Percentiles rank a stretch among this genome's conserved stretches.
Conservation (phyloP, 1,140 invertebrate genomes). For the Diploscapter pachys region DNA sequence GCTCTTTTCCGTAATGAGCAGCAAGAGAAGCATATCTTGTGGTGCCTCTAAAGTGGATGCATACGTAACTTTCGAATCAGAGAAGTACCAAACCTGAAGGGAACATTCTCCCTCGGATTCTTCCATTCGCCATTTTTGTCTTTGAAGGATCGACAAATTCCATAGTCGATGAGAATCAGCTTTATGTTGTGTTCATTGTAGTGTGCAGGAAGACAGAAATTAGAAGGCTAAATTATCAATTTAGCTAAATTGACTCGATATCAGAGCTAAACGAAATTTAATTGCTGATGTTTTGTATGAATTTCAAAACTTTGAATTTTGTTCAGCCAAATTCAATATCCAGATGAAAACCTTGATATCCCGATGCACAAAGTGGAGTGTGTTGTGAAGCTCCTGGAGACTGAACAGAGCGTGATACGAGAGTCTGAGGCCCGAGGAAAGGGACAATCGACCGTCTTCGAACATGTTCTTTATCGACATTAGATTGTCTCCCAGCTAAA, state of each 20-base stretch:
- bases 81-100: conserved; percentile 39
- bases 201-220: conserved; percentile 43
- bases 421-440: conserved; percentile 50
- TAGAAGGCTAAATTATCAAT: conserved; percentile 49
- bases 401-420: conserved; percentile 45
- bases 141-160: conserved; percentile 49
- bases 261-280: not conserved
- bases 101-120: conserved; percentile 45
- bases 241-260: not conserved
- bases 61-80: conserved; percentile 9
- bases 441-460: conserved; percentile 51
- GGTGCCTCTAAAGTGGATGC: conserved; percentile 36
- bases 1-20: conserved; percentile 38
- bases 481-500: conserved; percentile 55
- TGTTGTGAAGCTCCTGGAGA: conserved; percentile 47
- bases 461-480: conserved; percentile 51
- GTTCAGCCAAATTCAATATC: not conserved
- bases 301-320: not conserved
- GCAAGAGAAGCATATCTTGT: conserved; percentile 42
- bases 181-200: conserved; percentile 32
- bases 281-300: conserved; percentile 1
- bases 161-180: conserved; percentile 52
- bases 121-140: conserved; percentile 49
- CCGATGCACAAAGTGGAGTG: conserved; percentile 49
- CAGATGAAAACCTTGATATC: conserved; percentile 45